Base-by-base conservation (phyloP, 2,113 vertebrate species). In the Irena cyanogastra region DNA sequence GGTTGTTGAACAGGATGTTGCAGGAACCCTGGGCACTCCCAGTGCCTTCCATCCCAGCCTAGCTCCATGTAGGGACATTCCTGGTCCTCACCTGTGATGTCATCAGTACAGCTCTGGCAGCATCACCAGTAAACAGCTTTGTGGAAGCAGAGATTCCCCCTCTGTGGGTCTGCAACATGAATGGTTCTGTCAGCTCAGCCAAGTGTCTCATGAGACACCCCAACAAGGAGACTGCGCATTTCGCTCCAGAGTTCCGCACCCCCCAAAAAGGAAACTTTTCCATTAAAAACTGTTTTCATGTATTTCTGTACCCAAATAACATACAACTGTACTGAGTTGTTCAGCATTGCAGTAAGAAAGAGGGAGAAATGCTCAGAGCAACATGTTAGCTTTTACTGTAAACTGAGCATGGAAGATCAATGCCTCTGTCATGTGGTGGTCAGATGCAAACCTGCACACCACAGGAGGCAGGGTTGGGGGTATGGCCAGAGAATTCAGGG, bases 1-100 rank as follows among this genome's bases (percentile, higher is more conserved):
- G 7, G 11, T 2, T 64, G 41, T 35, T 53, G 53, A 61, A n/a
- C 11, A 26, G n/a, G 33, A 45, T 0, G 0, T 31, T 1, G 5
- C 27, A 82, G 28, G 14, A 82, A 47, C 31, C 69, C 3, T 6
- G 7, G 61, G 7, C 35, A 52, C 10, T 26, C 31, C 37, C 49
- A 64, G 33, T 1, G 0, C 14, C 33, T 70, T 64, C 47, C 28
- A 18, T 20, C 23, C 35, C 65, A 78, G 39, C 45, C 64, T 8
- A 28, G n/a, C 9, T 77, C n/a, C 11, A 2, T 0, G 9, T 5
- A 30, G 16, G 18, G 14, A 60, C 11, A 13, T 1, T 8, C 8
- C 50, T 42, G 31, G 7, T 39, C n/a, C 12, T 65, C 31, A 9
- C 6, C 13, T 61, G 31, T 4, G 3, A 16, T 66, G 39, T 22